Conservation (phyloP, 2,888 invertebrate species). For the Chloroclysta siterata region DNA sequence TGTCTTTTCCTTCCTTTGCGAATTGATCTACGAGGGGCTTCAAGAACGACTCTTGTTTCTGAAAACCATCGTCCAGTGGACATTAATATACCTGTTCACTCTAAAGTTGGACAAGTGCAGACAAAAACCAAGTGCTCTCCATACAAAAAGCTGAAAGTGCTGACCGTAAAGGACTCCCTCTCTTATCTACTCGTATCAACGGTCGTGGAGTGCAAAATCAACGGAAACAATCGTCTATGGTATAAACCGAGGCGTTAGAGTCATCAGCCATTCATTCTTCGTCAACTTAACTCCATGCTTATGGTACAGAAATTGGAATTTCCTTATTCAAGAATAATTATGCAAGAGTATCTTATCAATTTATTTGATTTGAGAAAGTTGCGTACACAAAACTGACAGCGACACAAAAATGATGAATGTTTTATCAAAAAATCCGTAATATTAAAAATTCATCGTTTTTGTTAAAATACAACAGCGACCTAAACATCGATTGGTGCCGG, state of each 20-base stretch:
- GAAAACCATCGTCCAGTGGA: slow-evolving; percentile 60
- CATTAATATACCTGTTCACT: slow-evolving; percentile 56
- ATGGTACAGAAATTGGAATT: slow-evolving; percentile 79
- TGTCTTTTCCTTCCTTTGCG: slow-evolving; percentile 98
- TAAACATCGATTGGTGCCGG: slow-evolving; percentile 69
- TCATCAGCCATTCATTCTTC: slow-evolving; percentile 71
- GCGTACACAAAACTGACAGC: slow-evolving; percentile 46
- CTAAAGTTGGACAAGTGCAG: slow-evolving; percentile 54
- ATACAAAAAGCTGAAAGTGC: slow-evolving; percentile 77
- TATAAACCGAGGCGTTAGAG: slow-evolving; percentile 77
- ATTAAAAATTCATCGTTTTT: slow-evolving; percentile 60
- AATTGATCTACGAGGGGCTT: slow-evolving; percentile 97
- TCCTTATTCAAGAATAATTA: slow-evolving; percentile 57
- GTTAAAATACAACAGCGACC: slow-evolving; percentile 48
- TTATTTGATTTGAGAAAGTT: slow-evolving; percentile 41
- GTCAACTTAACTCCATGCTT: slow-evolving; percentile 77
- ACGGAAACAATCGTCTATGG: slow-evolving; percentile 65
- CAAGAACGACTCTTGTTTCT: slow-evolving; percentile 98
- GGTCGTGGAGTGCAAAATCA: slow-evolving; percentile 69
- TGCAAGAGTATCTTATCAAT: slow-evolving; percentile 58
- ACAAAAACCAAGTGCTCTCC: slow-evolving; percentile 77
- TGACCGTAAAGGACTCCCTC: slow-evolving; percentile 65
- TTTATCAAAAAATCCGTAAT: slow-evolving; percentile 2
- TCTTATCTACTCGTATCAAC: slow-evolving; percentile 60
- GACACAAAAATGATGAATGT: slow-evolving; percentile 64